phyloP scores from a whole-genome alignment of 2,113 vertebrate species.

The Pachypanchax playfairii region DNA sequence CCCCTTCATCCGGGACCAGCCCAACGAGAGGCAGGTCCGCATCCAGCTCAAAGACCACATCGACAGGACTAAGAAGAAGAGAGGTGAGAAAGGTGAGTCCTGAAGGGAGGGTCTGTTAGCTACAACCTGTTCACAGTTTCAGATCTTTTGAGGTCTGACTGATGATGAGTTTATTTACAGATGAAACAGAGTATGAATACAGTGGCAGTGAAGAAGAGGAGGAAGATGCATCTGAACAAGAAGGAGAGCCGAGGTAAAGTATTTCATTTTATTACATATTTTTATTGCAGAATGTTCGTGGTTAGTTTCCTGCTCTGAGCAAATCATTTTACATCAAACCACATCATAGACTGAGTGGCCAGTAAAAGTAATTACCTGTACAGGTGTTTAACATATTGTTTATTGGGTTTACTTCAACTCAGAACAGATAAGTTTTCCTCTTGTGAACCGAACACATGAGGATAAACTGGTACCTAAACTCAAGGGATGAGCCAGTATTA shows the following conservation, averaged over 20 bases:
- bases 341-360: too few species aligned
- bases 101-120: background rate
- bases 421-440: too few species aligned
- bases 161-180: constrained; percentile 70
- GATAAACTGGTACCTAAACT: too few species aligned
- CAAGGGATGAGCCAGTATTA: too few species aligned
- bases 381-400: too few species aligned
- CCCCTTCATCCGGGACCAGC: constrained; percentile 97
- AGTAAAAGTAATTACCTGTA: too few species aligned
- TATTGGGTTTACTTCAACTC: too few species aligned
- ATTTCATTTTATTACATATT: too few species aligned
- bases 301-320: too few species aligned
- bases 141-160: background rate
- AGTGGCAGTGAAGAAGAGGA: constrained; percentile 99
- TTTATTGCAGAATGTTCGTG: too few species aligned
- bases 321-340: too few species aligned
- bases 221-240: constrained; percentile 95
- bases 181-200: constrained; percentile 98
- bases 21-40: constrained; percentile 97
- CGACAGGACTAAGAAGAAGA: constrained; percentile 98
- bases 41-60: constrained; percentile 99
- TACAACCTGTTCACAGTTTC: background rate
- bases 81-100: constrained; percentile 93
- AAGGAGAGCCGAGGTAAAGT: constrained; percentile 92
- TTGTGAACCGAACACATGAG: too few species aligned